These are phyloP conservation scores for Pangasius macronema DNA, from an alignment of 2,797 vertebrate genomes.

Conservation along the genomic window DNA sequence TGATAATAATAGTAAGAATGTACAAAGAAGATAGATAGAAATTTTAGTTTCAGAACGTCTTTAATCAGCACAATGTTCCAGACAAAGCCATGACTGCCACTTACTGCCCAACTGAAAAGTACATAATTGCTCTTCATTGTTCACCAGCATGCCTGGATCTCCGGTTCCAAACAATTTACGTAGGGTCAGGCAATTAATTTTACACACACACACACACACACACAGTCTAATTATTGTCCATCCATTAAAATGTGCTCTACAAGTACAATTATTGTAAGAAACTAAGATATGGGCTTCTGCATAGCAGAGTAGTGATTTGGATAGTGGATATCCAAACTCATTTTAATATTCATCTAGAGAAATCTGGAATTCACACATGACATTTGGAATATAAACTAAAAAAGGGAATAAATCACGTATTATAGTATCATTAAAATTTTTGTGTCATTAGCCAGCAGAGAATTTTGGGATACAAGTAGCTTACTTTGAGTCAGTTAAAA, in stretches of 20 bases:
- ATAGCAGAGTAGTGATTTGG: background rate
- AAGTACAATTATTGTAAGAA: background rate
- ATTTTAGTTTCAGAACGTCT: background rate
- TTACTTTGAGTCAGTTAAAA: background rate
- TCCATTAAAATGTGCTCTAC: background rate
- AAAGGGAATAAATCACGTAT: background rate
- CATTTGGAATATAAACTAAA: background rate
- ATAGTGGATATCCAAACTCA: background rate
- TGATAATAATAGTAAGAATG: background rate
- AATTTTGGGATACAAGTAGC: background rate
- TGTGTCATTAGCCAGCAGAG: background rate
- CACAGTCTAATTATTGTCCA: slow-evolving; percentile 21
- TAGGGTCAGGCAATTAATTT: slow-evolving; percentile 28
- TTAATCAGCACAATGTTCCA: background rate
- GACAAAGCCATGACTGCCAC: slow-evolving; percentile 1
- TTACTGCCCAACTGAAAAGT: slow-evolving; percentile 33
- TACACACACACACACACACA: background rate
- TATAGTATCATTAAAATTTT: background rate
- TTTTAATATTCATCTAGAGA: background rate
- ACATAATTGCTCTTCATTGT: slow-evolving; percentile 31
- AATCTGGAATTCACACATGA: background rate
- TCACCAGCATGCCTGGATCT: background rate
- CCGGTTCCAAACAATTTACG: background rate
- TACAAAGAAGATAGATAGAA: background rate
- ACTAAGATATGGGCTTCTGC: background rate